Evolutionary conservation across 2,797 vertebrate genomes (phyloP), one percentile per base, ranked within the genome.

Genomic region (Pseudotriccus pelzelni): DNA sequence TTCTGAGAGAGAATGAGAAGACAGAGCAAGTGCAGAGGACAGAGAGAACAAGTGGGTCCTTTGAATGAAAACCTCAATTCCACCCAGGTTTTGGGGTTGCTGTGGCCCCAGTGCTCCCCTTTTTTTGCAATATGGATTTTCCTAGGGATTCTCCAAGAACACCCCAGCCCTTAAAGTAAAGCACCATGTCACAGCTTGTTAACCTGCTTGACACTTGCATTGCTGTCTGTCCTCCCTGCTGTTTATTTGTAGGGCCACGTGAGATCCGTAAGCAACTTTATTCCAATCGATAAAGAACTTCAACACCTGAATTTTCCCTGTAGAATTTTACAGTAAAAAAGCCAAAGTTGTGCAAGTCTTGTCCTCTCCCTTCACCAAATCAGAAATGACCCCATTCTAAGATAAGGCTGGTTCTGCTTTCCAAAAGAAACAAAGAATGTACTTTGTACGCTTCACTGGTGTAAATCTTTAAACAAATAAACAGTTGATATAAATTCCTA

Each of bases 11-110:
- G 55, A 91, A 82, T 12, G 72, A 93, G 28, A 20, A 80, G 76
- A 90, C 19, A 73, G 79, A 89, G 55, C 86, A 91, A 94, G 63
- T 39, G 59, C 44, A 90, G 93, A 91, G 46, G 53, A 90, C 3
- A 44, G 83, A 70, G 25, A 89, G 69, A 86, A 85, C 8, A 92
- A 66, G 47, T 17, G 16, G 43, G 32, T 81, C 56, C 58, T 83
- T 77, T 25, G 56, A 83, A 55, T n/a, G 44, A 52, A 81, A 78
- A 58, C 3, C 7, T 77, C 44, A 90, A 4, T 39, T 83, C n/a
- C 0, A 0, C 46, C 7, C 5, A 3, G 58, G 9, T 17, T 70
- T 47, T 74, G 39, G 39, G 56, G 20, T 2, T 67, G 62, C 63
- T 55, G 50, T 77, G 77, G 78, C 23, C 34, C 15, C 74, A n/a